Evolutionary conservation across 2,113 vertebrate species (phyloP), one percentile per base, ranked within the genome.

Genomic region (Orthochromis malagaraziensis): DNA sequence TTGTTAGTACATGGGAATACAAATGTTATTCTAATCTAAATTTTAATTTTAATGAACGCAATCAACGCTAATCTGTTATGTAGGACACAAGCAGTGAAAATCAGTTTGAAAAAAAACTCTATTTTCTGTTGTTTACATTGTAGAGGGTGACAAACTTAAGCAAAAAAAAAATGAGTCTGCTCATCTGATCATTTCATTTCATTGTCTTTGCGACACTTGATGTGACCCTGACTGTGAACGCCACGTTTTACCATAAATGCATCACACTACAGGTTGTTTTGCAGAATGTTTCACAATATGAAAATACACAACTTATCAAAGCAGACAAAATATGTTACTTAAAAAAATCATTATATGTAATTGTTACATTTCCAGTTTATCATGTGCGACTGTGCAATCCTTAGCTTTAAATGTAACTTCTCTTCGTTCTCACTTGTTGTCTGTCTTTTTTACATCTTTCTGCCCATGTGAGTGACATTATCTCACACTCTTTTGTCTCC

Each of bases 191-290:
- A 63, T 63, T 33, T 19, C 16, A 19, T 60, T 33, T 10, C 57
- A 63, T 33, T 4, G 5, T 12, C 31, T 65, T 38, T 65, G 31
- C 10, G 6, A 38, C 60, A 38, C 60, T 0, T 65, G 10, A 2
- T n/a, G 0, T 65, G 0, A 65, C 10, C 17, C 60, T 65, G 60
- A 38, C 60, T 0, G 0, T 38, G 10, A 38, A 65, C 10, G 1
- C 60, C 31, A n/a, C 17, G 6, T n/a, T 65, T 65, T 38, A 65
- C 60, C 31, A n/a, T 65, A 65, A 38, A 65, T 65, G 60, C 60
- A 65, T n/a, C 60, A n/a, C 57, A 17, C 14, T 60, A 60, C 14
- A 58, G 0, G 58, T 35, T 35, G 31, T 63, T 35, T 65, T 7
- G 0, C 17, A 38, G 10, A 65, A n/a, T 65, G 60, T 0, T n/a